Percentiles rank a stretch among this genome's conserved stretches.
These are phyloP conservation scores for Leuciscus idus DNA, from an alignment of 2,113 vertebrate genomes.

Conservation along the genomic window DNA sequence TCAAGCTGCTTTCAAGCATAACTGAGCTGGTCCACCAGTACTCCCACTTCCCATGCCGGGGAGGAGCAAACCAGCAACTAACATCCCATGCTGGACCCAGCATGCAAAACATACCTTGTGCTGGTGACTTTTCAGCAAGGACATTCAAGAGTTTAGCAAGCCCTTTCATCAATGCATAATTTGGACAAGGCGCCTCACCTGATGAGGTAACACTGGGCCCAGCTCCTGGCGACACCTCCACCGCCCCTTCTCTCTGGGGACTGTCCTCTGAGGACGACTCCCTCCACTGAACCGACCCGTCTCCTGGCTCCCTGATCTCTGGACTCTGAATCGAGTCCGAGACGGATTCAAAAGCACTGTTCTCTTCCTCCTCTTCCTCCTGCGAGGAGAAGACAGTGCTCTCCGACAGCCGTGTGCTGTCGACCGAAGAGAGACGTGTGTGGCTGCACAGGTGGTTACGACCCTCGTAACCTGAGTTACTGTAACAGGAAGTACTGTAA, in stretches of 20 bases:
- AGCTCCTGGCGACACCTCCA: conserved; percentile 81
- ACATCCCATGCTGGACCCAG: no score
- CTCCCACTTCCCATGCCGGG: no score
- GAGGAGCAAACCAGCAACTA: no score
- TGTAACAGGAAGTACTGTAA: conserved; percentile 93
- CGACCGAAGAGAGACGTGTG: conserved; percentile 92
- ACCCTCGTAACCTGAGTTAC: conserved; percentile 88
- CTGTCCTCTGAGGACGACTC: conserved; percentile 75
- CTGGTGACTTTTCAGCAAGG: neutral
- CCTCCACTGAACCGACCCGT: conserved; percentile 78
- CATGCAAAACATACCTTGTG: no score
- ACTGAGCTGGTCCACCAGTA: no score
- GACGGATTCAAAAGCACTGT: conserved; percentile 91
- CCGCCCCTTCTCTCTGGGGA: conserved; percentile 70
- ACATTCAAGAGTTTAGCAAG: neutral
- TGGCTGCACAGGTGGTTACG: conserved; percentile 88
- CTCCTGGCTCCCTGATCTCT: conserved; percentile 77
- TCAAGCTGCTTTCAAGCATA: no score
- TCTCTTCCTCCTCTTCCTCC: conserved; percentile 93
- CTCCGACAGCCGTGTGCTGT: conserved; percentile 94
- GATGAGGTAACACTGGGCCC: conserved; percentile 81
- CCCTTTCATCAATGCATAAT: neutral
- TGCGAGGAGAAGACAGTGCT: conserved; percentile 97
- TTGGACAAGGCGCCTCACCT: conserved; percentile 67
- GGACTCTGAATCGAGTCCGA: conserved; percentile 81